Base-by-base conservation (phyloP, 2,888 invertebrate species). In the Apotomis capreana region DNA sequence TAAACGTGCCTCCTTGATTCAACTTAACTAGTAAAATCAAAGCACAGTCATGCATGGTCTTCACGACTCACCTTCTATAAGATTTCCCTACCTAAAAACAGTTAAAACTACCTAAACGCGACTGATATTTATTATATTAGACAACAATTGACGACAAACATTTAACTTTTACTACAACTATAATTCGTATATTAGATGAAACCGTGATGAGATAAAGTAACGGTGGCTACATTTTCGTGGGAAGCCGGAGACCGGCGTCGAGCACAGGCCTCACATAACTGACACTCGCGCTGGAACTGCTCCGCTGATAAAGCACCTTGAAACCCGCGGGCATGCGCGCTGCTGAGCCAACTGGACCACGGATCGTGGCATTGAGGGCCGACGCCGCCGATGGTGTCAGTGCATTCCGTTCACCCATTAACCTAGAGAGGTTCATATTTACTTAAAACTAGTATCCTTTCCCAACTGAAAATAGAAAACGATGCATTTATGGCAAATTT, bases 121-220 rank as follows among this genome's bases (percentile, higher is more conserved):
- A 82, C 82, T 78, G 81, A 83, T 85, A 85, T 78, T 72, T 85
- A 85, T 78, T 72, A 81, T 86, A 89, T 87, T 86, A 80, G 76
- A 87, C 83, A 88, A 89, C 85, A 91, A 91, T 91, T 91, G 90
- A 92, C 89, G 84, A 82, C 75, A 80, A 85, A 81, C 79, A 78
- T 81, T 80, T 75, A 80, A 84, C 81, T 84, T 76, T 75, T 77
- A 75, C 67, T 73, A 70, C 76, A 74, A 74, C 74, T 59, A 76
- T 77, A 77, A 84, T 79, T 81, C 80, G 81, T 85, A 85, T 81
- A 77, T 80, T 81, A 79, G 77, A 74, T 80, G 70, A 75, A 77
- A 78, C 73, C 75, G 76, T 82, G 79, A 76, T 79, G 70, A 76
- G 74, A 78, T 75, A 74, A 77, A 77, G 78, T 78, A 81, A 77